Evolutionary conservation across 1,140 invertebrate species (phyloP), one percentile per base, ranked within the genome.

Genomic region (Homalodisca vitripennis): DNA sequence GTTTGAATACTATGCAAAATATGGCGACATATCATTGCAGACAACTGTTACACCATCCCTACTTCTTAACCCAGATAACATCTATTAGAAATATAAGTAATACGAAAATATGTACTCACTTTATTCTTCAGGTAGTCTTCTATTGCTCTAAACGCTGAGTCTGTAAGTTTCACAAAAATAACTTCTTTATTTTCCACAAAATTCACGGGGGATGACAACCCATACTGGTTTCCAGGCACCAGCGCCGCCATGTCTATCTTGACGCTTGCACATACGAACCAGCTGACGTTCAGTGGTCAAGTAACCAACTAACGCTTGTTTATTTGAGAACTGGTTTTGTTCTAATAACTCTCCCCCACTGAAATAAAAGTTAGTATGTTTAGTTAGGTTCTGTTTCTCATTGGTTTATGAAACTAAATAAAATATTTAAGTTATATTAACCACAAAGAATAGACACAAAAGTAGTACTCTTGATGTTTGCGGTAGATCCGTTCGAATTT

Each of bases 141-240:
- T 82, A 97, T 92, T 78, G 93, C 91, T 84, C 90, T 91, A 75
- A 90, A 85, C 74, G 93, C 92, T 71, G 94, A 95, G 87, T 97
- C 94, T 76, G 94, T 97, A 78, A 96, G 86, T 88, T 95, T 97
- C 79, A 96, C 92, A 84, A 94, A 94, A 81, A 96, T 88, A 80
- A 95, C 87, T 78, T 92, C 89, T 85, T 94, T 95, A 83, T 89
- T 89, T 84, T 89, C 89, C 85, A 89, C 87, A 84, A 88, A 89
- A 87, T 87, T 87, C 83, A 85, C 87, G 81, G 92, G 90, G 80
- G 93, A 93, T 84, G 92, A 93, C 86, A 95, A 91, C 85, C 92
- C 92, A 92, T 95, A 96, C 86, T 94, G 90, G 85, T 90, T 88
- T 87, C 93, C 93, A 89, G 93, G 90, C 86, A 90, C 89, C 86